Evolutionary conservation across 53 echinoderm and acorn worm species (phyloP), one percentile per base, ranked within the genome.

Genomic region (Patiria pectinifera): DNA sequence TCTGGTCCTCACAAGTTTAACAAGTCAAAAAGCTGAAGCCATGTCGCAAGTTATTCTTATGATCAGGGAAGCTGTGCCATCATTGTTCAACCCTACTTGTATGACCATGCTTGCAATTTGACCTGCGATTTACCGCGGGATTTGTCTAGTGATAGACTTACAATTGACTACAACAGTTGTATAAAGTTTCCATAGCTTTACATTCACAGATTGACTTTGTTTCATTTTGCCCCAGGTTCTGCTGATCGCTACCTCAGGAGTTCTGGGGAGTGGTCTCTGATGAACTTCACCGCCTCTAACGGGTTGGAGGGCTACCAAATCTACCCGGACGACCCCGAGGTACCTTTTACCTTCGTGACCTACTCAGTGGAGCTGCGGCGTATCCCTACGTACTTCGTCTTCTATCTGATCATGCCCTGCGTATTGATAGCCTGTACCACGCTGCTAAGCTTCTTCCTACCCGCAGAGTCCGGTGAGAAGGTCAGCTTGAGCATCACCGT

Each of bases 401-500:
- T 99, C 94, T 96, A 99, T 87, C 94, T 99, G 18, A 95, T 99
- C 80, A 99, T 99, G 99, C 99, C 99, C 4, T 99, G 99, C 71
- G 92, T 93, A 78, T 92, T 99, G 76, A 99, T 99, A 78, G 97
- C 99, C 18, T 94, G 94, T 48, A 96, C 94, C 48, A 99, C 99
- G 11, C 94, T 99, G 66, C 96, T 99, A 35, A 99, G 99, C 69
- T 99, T 99, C 95, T 99, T 99, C 91, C 97, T 99, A 2, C 99
- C 99, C 13, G 95, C 96, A 10, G 99, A 99, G 83, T 99, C 99
- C 8, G 99, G 99, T 10, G 99, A 99, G 83, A 99, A 99, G 83
- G 96, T 99, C 83, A 95, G 97, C 74, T 94, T 99, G 9, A 97
- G 99, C 48, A 99, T 99, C 89, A 99, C 99, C 59, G 99, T 99